Evolutionary conservation across 2,888 invertebrate genomes (phyloP), one percentile per base, ranked within the genome.

Genomic region (Clepsis dumicolana): DNA sequence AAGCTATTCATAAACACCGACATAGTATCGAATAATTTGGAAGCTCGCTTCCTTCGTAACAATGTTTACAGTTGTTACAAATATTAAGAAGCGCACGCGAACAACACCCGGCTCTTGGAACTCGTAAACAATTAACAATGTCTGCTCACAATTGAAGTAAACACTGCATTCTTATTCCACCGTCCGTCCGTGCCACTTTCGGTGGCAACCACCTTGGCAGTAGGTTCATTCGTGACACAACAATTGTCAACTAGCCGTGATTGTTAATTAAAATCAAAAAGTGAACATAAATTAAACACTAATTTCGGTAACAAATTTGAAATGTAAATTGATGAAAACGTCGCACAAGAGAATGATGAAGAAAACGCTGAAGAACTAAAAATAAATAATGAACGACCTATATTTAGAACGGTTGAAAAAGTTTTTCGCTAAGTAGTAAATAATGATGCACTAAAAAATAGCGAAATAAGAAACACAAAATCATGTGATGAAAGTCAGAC

Each of bases 61-160:
- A 3, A n/a, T 56, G 56, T 56, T 56, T 56, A 56, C 21, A 4
- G 18, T 24, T 35, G 21, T 35, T n/a, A 35, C 35, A 59, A 41
- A 24, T 59, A 41, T 32, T 38, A 16, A 41, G 41, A 59, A 59
- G 25, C 24, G 59, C 59, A 24, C 38, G 25, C 38, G 59, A 14
- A n/a, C n/a, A 50, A 59, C 38, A 53, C 7, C 7, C 12, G 16
- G 1, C 24, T 61, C 48, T 21, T 56, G 61, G 54, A 54, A 61
- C 53, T 53, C 24, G 18, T 54, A 61, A 66, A 66, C 66, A 66
- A 44, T 24, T 29, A 10, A n/a, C 38, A 44, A 59, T 25, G 53
- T 18, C 2, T 52, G 61, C 44, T 29, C 16, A 61, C 32, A 24
- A 14, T 60, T 21, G 5, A 14, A 14, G 59, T 59, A 59, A 59